Base-by-base conservation (phyloP, 2,797 vertebrate species). In the Cynopterus sphinx region DNA sequence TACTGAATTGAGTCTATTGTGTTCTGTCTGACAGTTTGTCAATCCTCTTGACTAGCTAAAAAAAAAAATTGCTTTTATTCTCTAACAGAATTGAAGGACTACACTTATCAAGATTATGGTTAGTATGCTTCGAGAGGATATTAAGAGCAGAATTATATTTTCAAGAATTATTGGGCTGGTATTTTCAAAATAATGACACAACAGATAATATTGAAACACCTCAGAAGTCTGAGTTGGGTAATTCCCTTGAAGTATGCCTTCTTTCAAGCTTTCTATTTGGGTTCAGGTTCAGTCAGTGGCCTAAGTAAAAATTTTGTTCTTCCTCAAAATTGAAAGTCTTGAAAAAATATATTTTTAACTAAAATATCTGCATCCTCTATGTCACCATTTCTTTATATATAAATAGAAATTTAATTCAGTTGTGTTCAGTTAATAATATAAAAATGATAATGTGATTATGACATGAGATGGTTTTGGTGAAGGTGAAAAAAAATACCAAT, bases 141-240 rank as follows among this genome's bases (percentile, higher is more conserved):
- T 71, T 94, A 79, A 91, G 59, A 94, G 9, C 22, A 90, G 21
- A 55, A 70, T 53, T 88, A 28, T 53, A 86, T 43, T 97, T 96
- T 92, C 41, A 28, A 74, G 49, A 94, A 84, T 71, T 88, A 75
- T 53, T 31, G 28, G 28, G 11, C 63, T 33, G 39, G 9, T 81
- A 28, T 86, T 96, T 82, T 82, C 59, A 74, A 94, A 75, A 67
- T 70, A 92, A 22, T 68, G 24, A 53, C 53, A 61, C 5, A 59
- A 63, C n/a, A 11, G 55, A 39, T 87, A 83, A 90, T 43, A 82
- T 1, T 51, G 5, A 70, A 77, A 79, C 16, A n/a, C 15, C 33
- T 85, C 12, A 71, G 65, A 49, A 68, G 1, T 43, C 46, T 77
- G 55, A 83, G 68, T 17, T 81, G 15, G 90, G 70, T 90, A 96